Evolutionary conservation across 2,113 vertebrate genomes (phyloP).

Genomic region (Eptesicus fuscus): DNA sequence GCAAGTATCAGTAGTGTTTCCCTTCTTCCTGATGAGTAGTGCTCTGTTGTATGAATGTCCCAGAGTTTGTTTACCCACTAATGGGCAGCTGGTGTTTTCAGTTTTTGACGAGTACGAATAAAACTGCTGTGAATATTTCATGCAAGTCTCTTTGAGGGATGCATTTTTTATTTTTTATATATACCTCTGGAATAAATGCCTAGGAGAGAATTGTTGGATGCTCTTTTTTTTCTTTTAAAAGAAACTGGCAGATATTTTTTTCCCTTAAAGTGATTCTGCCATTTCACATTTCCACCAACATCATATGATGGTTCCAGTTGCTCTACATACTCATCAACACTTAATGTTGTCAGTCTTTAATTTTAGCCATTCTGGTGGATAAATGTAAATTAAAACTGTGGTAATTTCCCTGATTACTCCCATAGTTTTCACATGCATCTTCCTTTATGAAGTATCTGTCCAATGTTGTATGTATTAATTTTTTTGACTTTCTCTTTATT

Average conservation of each 20-base stretch:
- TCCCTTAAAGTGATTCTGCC: not conserved
- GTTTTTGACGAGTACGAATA: constrained; percentile 37
- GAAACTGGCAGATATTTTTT: not conserved
- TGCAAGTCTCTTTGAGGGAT: constrained; percentile 4
- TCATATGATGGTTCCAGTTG: not conserved
- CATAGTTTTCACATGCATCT: not conserved
- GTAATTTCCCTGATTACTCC: not conserved
- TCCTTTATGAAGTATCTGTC: not conserved
- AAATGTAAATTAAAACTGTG: not conserved
- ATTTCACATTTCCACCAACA: not conserved
- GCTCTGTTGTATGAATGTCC: not conserved
- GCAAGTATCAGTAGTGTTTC: not conserved
- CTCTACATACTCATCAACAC: not conserved
- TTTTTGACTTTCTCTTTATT: not conserved
- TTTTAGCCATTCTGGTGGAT: not conserved
- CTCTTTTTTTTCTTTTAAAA: constrained; percentile 16
- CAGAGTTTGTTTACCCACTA: not conserved
- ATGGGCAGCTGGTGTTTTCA: constrained; percentile 51
- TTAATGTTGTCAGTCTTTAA: not conserved
- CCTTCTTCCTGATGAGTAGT: not conserved
- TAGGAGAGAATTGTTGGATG: constrained; percentile 35
- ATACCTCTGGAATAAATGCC: constrained; percentile 31
- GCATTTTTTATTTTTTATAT: not conserved
- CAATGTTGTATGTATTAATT: not conserved
- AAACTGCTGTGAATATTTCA: constrained; percentile 21